Evolutionary conservation across 2,113 vertebrate genomes (phyloP), one percentile per base, ranked within the genome.

Genomic region (Zapus hudsonius): DNA sequence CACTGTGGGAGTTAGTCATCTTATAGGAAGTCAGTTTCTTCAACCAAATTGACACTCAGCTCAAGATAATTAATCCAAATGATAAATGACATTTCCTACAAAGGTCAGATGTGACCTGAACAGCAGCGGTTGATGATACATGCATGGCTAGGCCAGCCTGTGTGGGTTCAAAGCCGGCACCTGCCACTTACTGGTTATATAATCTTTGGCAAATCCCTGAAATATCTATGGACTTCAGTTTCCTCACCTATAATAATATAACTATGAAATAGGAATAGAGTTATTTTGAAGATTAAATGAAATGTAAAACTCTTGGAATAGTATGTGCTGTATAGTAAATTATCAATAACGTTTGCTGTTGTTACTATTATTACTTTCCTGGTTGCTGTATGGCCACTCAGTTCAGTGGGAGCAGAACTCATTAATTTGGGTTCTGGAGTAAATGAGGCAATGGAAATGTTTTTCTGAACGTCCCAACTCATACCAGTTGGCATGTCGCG

Each of bases 191-290:
- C 25, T 33, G n/a, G 63, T 10, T 83, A 19, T 36, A 67, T 73
- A 87, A 55, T 36, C 29, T 64, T 95, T 12, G 44, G 55, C 38
- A 94, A 91, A 61, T 74, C 63, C 78, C 36, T 86, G 73, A 27
- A 17, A 40, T 81, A 13, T 96, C 74, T 80, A 27, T 42, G 20
- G 11, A 15, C 25, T 27, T 91, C 38, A 40, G 31, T 66, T 76
- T 92, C 69, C 47, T 73, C 67, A 42, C 57, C n/a, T 87, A 42
- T 70, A 59, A 31, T 61, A 61, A 22, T 36, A 40, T 11, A 69
- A 40, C 13, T 13, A 69, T 69, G 36, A 69, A 69, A 69, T 16
- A 69, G 36, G 73, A 1, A 12, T 23, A 69, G 27, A 47, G 10
- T 52, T 76, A 25, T 69, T 69, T 22, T 42, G 55, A 89, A 31